These are phyloP conservation scores for Eupeodes corollae DNA, from an alignment of 1,140 invertebrate species.

Conservation along the genomic window DNA sequence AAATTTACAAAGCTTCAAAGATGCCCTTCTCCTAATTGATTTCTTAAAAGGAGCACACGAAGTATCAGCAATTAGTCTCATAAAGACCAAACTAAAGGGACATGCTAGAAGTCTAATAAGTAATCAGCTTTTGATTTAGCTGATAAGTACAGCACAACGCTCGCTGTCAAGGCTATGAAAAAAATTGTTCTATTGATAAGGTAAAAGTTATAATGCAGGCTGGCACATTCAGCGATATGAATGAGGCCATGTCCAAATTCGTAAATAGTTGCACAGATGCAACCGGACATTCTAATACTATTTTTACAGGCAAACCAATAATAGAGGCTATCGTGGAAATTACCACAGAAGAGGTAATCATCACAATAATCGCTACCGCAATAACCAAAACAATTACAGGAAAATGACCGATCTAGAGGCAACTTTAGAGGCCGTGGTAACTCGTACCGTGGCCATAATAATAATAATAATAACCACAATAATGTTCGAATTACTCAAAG, in stretches of 20 bases:
- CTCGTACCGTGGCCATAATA: too few relatives aligned
- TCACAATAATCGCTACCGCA: neutral
- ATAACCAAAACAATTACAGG: neutral
- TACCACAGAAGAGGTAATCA: neutral
- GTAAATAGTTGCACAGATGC: slow-evolving; percentile 8
- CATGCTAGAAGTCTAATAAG: neutral
- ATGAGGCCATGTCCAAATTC: slow-evolving; percentile 6
- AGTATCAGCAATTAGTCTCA: neutral
- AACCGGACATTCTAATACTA: neutral
- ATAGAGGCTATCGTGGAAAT: neutral
- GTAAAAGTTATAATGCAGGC: neutral
- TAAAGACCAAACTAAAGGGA: neutral
- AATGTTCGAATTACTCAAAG: neutral
- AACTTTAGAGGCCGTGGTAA: neutral
- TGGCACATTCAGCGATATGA: slow-evolving; percentile 5
- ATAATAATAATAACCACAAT: too few relatives aligned
- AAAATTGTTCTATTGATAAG: neutral
- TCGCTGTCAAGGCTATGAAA: neutral
- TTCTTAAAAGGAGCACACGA: neutral
- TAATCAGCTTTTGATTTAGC: neutral
- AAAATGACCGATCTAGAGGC: neutral
- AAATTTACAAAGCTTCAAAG: neutral
- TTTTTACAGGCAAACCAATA: neutral
- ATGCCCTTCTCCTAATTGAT: neutral
- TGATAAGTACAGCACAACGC: neutral